These are phyloP conservation scores for Cladopsammia gracilis DNA, from an alignment of 64 coral and sea anemone genomes.

Conservation along the genomic window DNA sequence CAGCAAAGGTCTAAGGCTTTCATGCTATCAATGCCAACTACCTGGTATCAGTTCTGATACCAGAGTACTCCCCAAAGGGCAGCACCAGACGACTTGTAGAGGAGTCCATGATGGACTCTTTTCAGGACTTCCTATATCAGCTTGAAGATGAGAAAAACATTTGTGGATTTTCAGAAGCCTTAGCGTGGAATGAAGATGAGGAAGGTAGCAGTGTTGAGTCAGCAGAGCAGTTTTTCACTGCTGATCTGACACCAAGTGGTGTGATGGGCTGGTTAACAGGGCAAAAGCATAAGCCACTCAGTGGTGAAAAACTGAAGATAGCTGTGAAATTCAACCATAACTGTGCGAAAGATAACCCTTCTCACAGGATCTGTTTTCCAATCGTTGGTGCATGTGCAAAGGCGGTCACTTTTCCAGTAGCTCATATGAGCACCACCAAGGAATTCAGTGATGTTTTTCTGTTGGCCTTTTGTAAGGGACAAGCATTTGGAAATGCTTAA, in stretches of 20 bases:
- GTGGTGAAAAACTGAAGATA: too few relatives aligned
- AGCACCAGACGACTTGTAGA: constrained; percentile 60
- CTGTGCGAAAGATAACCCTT: constrained; percentile 30
- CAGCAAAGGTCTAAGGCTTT: too few relatives aligned
- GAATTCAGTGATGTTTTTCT: constrained; percentile 66
- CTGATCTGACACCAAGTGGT: constrained; percentile 55
- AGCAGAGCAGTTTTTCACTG: constrained; percentile 47
- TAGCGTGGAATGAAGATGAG: constrained; percentile 29
- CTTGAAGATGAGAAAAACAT: constrained; percentile 60
- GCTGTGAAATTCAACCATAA: constrained; percentile 67
- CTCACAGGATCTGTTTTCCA: constrained; percentile 60
- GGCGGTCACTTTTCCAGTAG: constrained; percentile 57
- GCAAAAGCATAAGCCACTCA: constrained; percentile 68
- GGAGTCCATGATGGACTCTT: constrained; percentile 75
- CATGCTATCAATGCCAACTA: constrained; percentile 72
- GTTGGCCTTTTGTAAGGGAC: too few relatives aligned
- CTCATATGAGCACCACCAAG: constrained; percentile 34
- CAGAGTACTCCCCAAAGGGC: constrained; percentile 49
- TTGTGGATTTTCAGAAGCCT: constrained; percentile 53
- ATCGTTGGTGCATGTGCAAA: constrained; percentile 61
- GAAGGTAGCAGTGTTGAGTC: neutral
- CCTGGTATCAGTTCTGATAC: constrained; percentile 62
- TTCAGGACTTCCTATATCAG: constrained; percentile 71
- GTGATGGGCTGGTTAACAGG: constrained; percentile 72
- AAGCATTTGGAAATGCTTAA: constrained; percentile 74